phyloP scores from a whole-genome alignment of 1,140 invertebrate genomes.

The Pinna nobilis region DNA sequence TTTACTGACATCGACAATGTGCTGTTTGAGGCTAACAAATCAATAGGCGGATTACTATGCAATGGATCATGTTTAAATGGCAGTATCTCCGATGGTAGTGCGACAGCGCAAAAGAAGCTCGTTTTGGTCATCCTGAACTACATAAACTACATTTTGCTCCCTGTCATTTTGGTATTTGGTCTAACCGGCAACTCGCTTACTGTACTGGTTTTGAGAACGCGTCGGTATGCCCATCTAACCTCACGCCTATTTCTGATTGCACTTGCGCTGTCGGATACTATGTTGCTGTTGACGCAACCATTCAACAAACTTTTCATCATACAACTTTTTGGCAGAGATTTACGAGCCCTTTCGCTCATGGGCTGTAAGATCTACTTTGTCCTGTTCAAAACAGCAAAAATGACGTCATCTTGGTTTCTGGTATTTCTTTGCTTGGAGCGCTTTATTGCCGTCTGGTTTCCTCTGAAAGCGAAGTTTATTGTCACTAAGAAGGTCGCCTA shows the following conservation, averaged over 20 bases:
- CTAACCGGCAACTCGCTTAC: slow-evolving; percentile 47
- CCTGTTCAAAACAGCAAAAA: slow-evolving; percentile 54
- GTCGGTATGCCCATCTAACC: slow-evolving; percentile 32
- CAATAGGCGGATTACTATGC: too few relatives aligned
- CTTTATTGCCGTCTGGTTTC: slow-evolving; percentile 57
- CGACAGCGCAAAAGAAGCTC: not conserved
- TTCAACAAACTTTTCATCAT: slow-evolving; percentile 53
- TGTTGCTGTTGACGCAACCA: slow-evolving; percentile 37
- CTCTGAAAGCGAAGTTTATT: slow-evolving; percentile 51
- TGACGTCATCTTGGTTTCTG: slow-evolving; percentile 63
- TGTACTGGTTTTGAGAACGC: slow-evolving; percentile 38
- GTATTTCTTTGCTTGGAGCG: slow-evolving; percentile 56
- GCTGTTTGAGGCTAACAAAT: too few relatives aligned
- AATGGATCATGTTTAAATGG: too few relatives aligned
- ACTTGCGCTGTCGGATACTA: slow-evolving; percentile 51
- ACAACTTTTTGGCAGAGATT: slow-evolving; percentile 39
- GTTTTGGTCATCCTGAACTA: slow-evolving; percentile 9
- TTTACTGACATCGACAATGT: too few relatives aligned
- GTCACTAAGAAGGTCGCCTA: slow-evolving; percentile 33
- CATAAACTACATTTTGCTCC: slow-evolving; percentile 34
- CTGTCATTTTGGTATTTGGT: slow-evolving; percentile 39
- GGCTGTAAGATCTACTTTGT: slow-evolving; percentile 56
- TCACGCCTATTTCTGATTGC: slow-evolving; percentile 43
- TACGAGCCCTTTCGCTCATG: slow-evolving; percentile 40
- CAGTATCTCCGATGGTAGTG: not conserved